Conservation (phyloP, 2,797 vertebrate species). For the Cuniculus paca region DNA sequence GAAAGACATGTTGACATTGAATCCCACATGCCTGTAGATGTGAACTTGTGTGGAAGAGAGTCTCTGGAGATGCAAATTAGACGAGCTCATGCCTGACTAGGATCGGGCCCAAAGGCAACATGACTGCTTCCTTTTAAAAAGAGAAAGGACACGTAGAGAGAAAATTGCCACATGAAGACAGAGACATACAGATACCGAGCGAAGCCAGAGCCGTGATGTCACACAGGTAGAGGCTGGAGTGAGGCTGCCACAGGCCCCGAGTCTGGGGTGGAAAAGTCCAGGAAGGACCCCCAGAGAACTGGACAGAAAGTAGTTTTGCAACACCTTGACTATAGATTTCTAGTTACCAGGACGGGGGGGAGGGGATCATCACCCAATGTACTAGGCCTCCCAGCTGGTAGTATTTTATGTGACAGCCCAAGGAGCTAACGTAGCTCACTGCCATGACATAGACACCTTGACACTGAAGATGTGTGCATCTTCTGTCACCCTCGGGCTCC, state of each 20-base stretch:
- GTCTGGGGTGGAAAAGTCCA: neutral
- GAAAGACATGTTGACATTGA: neutral
- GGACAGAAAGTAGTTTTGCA: neutral
- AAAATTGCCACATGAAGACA: neutral
- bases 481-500: neutral
- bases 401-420: neutral
- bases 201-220: accelerated
- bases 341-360: neutral
- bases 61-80: neutral
- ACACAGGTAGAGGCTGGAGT: neutral
- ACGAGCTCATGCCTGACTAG: neutral
- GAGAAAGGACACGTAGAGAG: neutral
- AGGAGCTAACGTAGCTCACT: neutral
- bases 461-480: accelerated
- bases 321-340: neutral
- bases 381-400: neutral
- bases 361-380: neutral
- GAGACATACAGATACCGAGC: neutral
- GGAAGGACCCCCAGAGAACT: no score
- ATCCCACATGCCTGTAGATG: neutral
- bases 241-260: neutral
- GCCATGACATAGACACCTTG: neutral
- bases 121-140: neutral
- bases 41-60: neutral
- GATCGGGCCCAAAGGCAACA: neutral